Percentiles rank a stretch among this genome's conserved stretches.
phyloP scores from a whole-genome alignment of 2,888 invertebrate genomes.

The Macrophya alboannulata region DNA sequence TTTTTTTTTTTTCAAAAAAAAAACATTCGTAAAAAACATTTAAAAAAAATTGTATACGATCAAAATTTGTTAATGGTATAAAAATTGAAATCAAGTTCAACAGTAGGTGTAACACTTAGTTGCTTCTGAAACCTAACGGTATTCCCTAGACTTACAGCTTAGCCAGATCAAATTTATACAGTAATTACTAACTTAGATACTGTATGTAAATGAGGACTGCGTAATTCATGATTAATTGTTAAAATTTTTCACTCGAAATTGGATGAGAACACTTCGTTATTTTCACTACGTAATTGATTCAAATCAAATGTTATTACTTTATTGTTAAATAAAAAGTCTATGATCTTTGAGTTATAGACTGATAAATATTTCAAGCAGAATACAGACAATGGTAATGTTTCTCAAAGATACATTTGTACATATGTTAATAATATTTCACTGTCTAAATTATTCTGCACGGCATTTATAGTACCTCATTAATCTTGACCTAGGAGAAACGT shows the following conservation, averaged over 20 bases:
- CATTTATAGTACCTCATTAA: slow-evolving; percentile 8
- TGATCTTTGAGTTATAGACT: not conserved
- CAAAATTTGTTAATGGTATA: not conserved
- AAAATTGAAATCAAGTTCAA: not conserved
- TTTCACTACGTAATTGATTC: not conserved
- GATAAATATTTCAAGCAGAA: not conserved
- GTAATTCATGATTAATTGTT: not conserved
- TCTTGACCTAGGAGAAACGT: slow-evolving; percentile 51
- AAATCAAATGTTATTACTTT: not conserved
- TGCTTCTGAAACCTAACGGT: not conserved
- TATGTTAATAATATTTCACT: slow-evolving; percentile 30
- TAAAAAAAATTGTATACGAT: too few species aligned
- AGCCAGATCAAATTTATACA: not conserved
- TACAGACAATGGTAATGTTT: not conserved
- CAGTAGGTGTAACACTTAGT: not conserved
- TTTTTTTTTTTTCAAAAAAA: too few species aligned
- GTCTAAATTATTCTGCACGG: slow-evolving; percentile 63
- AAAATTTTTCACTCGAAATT: not conserved
- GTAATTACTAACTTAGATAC: slow-evolving; percentile 4
- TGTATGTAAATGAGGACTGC: not conserved
- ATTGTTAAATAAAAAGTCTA: not conserved
- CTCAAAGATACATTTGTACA: not conserved
- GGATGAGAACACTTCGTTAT: slow-evolving; percentile 7
- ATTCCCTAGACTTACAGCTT: not conserved
- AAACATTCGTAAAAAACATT: too few species aligned